Conservation (phyloP, 1,140 invertebrate genomes). For the Heliconius melpomene region DNA sequence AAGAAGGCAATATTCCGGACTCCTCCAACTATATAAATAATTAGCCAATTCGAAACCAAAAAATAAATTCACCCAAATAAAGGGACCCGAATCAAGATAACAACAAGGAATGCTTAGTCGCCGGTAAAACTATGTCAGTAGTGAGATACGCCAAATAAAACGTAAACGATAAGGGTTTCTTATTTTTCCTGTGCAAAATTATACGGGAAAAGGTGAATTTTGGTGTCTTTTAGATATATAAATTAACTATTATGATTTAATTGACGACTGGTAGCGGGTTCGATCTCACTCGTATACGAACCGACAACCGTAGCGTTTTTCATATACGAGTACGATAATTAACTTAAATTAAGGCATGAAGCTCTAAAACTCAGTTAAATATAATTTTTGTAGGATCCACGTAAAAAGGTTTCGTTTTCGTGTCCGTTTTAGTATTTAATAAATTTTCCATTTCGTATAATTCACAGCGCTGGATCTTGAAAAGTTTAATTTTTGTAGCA, state of each 20-base stretch:
- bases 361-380: neutral
- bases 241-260: neutral
- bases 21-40: neutral
- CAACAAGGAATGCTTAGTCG: conserved; percentile 12
- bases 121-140: conserved; percentile 23
- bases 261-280: no score
- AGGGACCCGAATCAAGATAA: neutral
- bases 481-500: neutral
- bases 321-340: neutral
- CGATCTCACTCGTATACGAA: no score
- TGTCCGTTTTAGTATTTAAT: conserved; percentile 8
- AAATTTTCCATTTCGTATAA: neutral
- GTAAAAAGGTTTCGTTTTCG: neutral
- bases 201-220: neutral
- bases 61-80: conserved; percentile 2
- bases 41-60: neutral
- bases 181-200: conserved; percentile 15
- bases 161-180: conserved; percentile 31
- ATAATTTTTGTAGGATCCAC: neutral
- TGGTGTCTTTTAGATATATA: neutral
- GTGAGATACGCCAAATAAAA: conserved; percentile 12
- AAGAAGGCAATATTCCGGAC: neutral
- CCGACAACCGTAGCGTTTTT: no score
- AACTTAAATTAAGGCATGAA: neutral
- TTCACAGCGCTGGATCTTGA: neutral